These are phyloP conservation scores for Epicauta chinensis DNA, from an alignment of 1,140 invertebrate species.

Conservation along the genomic window DNA sequence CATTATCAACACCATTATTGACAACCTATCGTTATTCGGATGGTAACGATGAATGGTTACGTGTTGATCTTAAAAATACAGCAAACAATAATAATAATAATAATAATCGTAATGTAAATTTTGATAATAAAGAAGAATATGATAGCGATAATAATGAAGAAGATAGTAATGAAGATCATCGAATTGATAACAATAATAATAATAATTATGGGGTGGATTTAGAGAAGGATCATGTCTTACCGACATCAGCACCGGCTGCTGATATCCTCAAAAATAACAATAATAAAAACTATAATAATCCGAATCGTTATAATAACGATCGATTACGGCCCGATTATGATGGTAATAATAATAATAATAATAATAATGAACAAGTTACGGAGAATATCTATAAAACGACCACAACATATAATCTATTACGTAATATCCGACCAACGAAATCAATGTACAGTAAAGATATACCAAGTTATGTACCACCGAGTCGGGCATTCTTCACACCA, in stretches of 20 bases:
- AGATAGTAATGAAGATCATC: slow-evolving; percentile 9
- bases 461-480: slow-evolving; percentile 74
- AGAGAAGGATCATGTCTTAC: slow-evolving; percentile 59
- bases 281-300: slow-evolving; percentile 62
- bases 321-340: slow-evolving; percentile 34
- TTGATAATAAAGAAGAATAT: slow-evolving; percentile 24
- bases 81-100: slow-evolving; percentile 10
- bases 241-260: slow-evolving; percentile 62
- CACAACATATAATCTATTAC: slow-evolving; percentile 40
- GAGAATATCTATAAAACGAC: slow-evolving; percentile 37
- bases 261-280: slow-evolving; percentile 65
- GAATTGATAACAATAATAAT: slow-evolving; percentile 31
- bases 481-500: slow-evolving; percentile 68
- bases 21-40: slow-evolving; percentile 48
- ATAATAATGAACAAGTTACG: slow-evolving; percentile 31
- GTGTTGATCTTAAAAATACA: slow-evolving; percentile 37
- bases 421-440: slow-evolving; percentile 43
- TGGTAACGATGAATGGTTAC: slow-evolving; percentile 37
- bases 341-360: background rate
- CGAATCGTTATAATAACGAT: slow-evolving; percentile 45
- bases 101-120: slow-evolving; percentile 16
- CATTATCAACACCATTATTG: slow-evolving; percentile 53
- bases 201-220: slow-evolving; percentile 54
- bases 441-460: slow-evolving; percentile 53
- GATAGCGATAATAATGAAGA: slow-evolving; percentile 22